Evolutionary conservation across 2,113 vertebrate species (phyloP), one percentile per base, ranked within the genome.

Genomic region (Clarias macrocephalus): DNA sequence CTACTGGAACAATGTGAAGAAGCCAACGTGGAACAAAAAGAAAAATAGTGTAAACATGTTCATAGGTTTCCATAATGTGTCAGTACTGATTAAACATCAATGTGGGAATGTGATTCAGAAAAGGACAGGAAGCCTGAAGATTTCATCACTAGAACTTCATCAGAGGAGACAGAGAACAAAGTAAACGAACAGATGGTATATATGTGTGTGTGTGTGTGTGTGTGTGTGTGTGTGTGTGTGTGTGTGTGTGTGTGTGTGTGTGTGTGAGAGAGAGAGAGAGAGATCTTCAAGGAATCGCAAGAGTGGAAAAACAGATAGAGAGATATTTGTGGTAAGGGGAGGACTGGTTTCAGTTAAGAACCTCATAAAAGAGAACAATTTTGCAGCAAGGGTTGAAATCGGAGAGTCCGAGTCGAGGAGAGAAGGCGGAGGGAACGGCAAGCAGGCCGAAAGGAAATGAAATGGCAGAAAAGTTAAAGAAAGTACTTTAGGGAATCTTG

Each of bases 241-340:
- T 80, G 75, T 75, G 30, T n/a, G 52, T 33, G 25, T 54, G 73
- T 60, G 30, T n/a, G 66, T 57, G n/a, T 79, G 73, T 52, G 72
- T 18, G 57, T 25, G 88, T 86, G 85, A 85, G 70, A 80, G 75
- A 80, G 52, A 82, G 90, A 91, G 92, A 91, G 89, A 87, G 91
- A 65, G 82, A 84, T 90, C 84, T 86, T 89, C 65, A 82, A 82
- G 84, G 48, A 85, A 87, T 88, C 86, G 76, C 87, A 76, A 23
- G 73, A 89, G 91, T 88, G 89, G 82, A 93, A 93, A 93, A 94
- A 92, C 92, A 94, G 92, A 93, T 81, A 84, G 88, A 92, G 88
- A 93, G 92, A 95, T 94, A 92, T 92, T 94, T 95, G 95, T 91
- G 88, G 90, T 91, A 77, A 90, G 88, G 84, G 88, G 86, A 93